Conservation (phyloP, 2,888 invertebrate genomes). For the Yponomeuta cagnagella region DNA sequence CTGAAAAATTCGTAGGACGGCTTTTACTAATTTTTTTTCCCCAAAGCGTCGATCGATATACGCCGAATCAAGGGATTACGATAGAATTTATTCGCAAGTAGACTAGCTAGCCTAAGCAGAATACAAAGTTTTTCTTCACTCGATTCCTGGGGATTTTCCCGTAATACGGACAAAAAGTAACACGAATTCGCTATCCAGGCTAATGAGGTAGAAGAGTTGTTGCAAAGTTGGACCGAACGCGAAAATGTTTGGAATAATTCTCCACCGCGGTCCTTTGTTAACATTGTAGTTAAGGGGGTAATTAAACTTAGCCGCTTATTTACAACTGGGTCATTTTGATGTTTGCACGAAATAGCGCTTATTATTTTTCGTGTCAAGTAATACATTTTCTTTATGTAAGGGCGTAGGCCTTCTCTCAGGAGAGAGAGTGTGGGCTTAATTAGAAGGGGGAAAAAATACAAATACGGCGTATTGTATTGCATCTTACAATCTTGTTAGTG, state of each 20-base stretch:
- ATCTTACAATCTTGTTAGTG: no score
- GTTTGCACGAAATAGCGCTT: not conserved
- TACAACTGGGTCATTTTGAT: not conserved
- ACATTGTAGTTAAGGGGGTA: not conserved
- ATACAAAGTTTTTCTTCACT: not conserved
- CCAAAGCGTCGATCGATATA: no score
- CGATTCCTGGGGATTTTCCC: not conserved
- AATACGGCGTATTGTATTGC: no score
- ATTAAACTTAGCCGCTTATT: not conserved
- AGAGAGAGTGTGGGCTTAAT: no score
- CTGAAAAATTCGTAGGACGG: no score
- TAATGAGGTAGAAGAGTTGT: conserved; percentile 6
- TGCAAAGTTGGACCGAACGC: not conserved
- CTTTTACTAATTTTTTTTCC: no score
- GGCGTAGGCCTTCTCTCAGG: no score
- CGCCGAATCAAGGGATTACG: not conserved
- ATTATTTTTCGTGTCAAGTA: no score
- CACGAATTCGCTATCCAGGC: not conserved
- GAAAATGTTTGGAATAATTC: conserved; percentile 9
- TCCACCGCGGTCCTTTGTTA: not conserved
- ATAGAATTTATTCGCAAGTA: not conserved
- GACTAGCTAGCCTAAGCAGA: not conserved
- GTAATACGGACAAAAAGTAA: conserved; percentile 5
- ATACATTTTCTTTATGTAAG: no score
- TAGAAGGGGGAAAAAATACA: no score